Evolutionary conservation across 2,888 invertebrate genomes (phyloP), one percentile per base, ranked within the genome.

Genomic region (Sinhomidia bicolor): DNA sequence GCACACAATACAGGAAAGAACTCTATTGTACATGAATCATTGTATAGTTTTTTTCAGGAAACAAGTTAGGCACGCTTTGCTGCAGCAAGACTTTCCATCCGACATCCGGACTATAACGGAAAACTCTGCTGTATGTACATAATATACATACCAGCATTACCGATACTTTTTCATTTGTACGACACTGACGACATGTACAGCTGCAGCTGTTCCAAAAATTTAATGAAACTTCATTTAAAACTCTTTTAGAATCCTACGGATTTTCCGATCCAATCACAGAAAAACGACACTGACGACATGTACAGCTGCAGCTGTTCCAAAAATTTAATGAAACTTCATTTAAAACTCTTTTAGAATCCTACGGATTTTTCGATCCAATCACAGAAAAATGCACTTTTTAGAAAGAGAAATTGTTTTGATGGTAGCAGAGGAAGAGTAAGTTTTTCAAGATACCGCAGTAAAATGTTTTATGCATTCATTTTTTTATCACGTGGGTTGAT

Each of bases 201-300:
- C 79, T 60, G 60, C 79, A 79, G 79, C 79, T 79, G 79, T 60
- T 41, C 36, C 79, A 54, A 29, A 79, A 36, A 79, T 79, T 60
- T 41, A 60, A 79, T 57, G 41, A 12, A 20, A 36, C 60, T 79
- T 41, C 57, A 47, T 20, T 36, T 60, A 23, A 79, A 29, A n/a
- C 5, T 74, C 47, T 79, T 78, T 79, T 79, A 23, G 3, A 1
- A 20, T 60, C 60, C 57, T 60, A 57, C 79, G 36, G 60, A 60
- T 60, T 36, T 32, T 51, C 57, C n/a, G 29, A 32, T 17, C 78
- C 78, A 78, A 68, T 20, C 36, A 36, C 60, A 36, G 26, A 26
- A 1, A 23, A 51, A 41, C 6, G 47, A 12, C 12, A 12, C 47
- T 47, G 10, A 32, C 10, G 36, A 68, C 32, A 68, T n/a, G 36